Evolutionary conservation across 2,888 invertebrate genomes (phyloP).

Genomic region (Glyphotaelius pellucidus): DNA sequence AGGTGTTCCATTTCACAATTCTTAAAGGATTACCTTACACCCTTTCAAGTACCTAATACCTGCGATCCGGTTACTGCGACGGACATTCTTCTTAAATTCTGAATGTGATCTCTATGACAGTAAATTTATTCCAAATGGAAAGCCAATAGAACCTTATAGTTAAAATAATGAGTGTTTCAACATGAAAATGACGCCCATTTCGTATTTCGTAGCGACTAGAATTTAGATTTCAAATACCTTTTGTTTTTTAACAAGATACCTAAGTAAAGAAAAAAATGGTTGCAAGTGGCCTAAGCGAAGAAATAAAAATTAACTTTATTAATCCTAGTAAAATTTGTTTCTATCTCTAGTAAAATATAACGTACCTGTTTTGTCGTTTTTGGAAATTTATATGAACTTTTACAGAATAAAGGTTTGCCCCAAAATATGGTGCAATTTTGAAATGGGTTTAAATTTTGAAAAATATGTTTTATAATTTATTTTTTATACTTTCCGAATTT

Average conservation of each 20-base stretch:
- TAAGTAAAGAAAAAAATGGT: background rate
- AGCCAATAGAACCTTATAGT: background rate
- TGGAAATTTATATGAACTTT: background rate
- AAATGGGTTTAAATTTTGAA: too few species aligned
- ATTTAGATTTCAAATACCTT: background rate
- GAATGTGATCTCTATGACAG: background rate
- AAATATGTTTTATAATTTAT: background rate
- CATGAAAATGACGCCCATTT: background rate
- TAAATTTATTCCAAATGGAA: background rate
- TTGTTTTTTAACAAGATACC: background rate
- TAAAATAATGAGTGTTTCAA: background rate
- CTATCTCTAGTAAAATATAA: too few species aligned
- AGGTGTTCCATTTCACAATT: background rate
- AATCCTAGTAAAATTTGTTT: too few species aligned
- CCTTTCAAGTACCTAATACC: background rate
- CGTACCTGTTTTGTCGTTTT: too few species aligned
- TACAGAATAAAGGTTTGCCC: background rate
- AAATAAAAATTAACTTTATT: background rate
- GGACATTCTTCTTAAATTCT: background rate
- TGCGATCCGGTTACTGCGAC: background rate
- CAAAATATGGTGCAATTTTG: background rate
- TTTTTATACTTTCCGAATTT: too few species aligned
- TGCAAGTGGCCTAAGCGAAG: background rate
- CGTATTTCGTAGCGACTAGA: background rate
- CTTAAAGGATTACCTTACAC: background rate